A percentile compares a stretch with the other conserved stretches of the same genome.
Evolutionary conservation across 2,113 vertebrate species (phyloP).

Genomic region (Eclectus roratus): DNA sequence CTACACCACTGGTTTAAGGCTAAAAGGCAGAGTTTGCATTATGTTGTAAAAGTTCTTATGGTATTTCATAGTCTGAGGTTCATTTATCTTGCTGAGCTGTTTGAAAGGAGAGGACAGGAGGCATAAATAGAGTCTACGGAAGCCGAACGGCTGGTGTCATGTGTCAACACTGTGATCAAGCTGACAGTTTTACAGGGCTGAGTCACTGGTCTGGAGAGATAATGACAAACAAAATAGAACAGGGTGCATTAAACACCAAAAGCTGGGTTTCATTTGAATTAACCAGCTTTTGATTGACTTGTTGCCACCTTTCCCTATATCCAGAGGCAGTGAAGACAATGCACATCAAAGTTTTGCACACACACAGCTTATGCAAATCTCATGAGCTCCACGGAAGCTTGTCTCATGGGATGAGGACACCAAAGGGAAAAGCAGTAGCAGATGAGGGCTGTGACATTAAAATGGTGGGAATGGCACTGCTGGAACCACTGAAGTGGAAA

Average conservation of each 20-base stretch:
- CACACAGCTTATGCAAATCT: background rate
- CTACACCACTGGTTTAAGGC: background rate
- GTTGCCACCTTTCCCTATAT: background rate
- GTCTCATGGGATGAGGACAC: background rate
- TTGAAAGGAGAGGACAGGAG: background rate
- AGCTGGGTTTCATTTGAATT: slow-evolving; percentile 34
- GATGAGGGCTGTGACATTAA: background rate
- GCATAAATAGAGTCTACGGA: background rate
- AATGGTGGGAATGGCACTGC: background rate
- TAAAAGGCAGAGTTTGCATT: background rate
- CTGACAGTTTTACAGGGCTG: slow-evolving; percentile 15
- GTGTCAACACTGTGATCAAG: background rate
- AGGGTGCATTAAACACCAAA: background rate
- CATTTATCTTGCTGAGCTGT: background rate
- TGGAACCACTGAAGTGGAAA: background rate
- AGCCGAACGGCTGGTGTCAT: background rate
- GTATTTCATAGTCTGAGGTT: background rate
- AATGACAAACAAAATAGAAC: slow-evolving; percentile 38
- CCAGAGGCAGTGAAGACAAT: background rate
- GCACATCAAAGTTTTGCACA: background rate
- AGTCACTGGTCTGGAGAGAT: slow-evolving; percentile 46
- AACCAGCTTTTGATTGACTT: slow-evolving; percentile 32
- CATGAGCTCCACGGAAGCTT: background rate
- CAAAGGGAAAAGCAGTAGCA: background rate
- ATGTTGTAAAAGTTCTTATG: background rate